phyloP scores from a whole-genome alignment of 2,797 vertebrate genomes.

The Lepidocolaptes lacrymiger region DNA sequence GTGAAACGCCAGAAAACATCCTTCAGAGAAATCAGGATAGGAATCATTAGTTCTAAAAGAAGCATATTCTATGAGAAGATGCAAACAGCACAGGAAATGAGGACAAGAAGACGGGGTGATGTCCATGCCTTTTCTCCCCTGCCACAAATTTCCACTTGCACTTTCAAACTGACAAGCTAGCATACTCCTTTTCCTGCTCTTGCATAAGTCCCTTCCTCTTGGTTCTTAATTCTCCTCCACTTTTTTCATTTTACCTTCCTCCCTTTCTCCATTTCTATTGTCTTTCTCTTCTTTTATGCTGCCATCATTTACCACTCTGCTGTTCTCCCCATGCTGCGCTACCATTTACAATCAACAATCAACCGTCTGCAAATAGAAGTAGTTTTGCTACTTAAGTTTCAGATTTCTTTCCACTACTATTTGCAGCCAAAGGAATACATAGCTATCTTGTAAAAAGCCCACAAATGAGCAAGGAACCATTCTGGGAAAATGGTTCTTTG shows the following conservation, averaged over 20 bases:
- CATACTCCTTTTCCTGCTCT: background rate
- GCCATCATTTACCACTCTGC: background rate
- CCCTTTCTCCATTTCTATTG: background rate
- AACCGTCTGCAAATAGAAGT: background rate
- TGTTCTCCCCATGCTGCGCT: background rate
- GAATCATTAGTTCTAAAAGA: background rate
- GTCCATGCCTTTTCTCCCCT: background rate
- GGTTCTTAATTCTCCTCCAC: background rate
- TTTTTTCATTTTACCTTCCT: background rate
- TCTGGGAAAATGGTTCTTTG: background rate
- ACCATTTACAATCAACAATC: background rate
- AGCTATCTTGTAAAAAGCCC: background rate
- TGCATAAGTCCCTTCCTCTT: background rate
- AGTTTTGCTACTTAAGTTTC: background rate
- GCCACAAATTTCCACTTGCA: background rate
- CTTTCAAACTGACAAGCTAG: background rate
- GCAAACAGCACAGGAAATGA: accelerated
- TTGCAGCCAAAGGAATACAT: background rate
- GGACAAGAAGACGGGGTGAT: background rate
- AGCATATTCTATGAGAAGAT: background rate
- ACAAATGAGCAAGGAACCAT: background rate
- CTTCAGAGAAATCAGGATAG: background rate
- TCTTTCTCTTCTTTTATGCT: background rate
- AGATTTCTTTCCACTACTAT: background rate
- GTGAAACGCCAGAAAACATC: background rate